These are phyloP conservation scores for Rhopalosiphum maidis DNA, from an alignment of 1,140 invertebrate genomes.

Conservation along the genomic window DNA sequence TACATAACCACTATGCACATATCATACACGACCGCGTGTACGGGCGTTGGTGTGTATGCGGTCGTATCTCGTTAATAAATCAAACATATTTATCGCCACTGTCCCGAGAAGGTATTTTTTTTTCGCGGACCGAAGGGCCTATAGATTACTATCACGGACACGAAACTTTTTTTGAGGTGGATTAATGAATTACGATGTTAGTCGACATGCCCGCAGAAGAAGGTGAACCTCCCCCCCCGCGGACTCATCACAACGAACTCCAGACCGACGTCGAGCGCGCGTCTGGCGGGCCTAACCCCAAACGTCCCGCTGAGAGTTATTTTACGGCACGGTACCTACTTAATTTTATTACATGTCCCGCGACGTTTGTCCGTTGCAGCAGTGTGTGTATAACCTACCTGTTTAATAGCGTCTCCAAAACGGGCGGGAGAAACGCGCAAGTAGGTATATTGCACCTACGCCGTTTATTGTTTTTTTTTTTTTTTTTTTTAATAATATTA, in stretches of 20 bases:
- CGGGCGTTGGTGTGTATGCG: neutral
- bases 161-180: slow-evolving; percentile 38
- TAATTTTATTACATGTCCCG: slow-evolving; percentile 48
- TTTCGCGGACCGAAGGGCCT: slow-evolving; percentile 22
- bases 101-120: slow-evolving; percentile 17
- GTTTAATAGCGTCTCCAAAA: slow-evolving; percentile 28
- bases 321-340: slow-evolving; percentile 39
- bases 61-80: slow-evolving; percentile 25
- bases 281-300: slow-evolving; percentile 17
- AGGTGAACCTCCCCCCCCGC: neutral
- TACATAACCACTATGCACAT: neutral
- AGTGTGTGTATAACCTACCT: neutral
- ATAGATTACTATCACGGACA: slow-evolving; percentile 20
- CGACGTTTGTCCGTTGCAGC: slow-evolving; percentile 12
- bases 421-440: neutral
- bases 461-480: slow-evolving; percentile 8
- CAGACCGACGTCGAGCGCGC: neutral
- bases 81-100: slow-evolving; percentile 35
- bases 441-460: neutral
- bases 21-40: neutral
- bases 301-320: slow-evolving; percentile 43
- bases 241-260: neutral
- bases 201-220: neutral
- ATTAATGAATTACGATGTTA: slow-evolving; percentile 38
- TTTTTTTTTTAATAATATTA: neutral